Evolutionary conservation across 1,140 invertebrate genomes (phyloP).

Genomic region (Mercenaria mercenaria): DNA sequence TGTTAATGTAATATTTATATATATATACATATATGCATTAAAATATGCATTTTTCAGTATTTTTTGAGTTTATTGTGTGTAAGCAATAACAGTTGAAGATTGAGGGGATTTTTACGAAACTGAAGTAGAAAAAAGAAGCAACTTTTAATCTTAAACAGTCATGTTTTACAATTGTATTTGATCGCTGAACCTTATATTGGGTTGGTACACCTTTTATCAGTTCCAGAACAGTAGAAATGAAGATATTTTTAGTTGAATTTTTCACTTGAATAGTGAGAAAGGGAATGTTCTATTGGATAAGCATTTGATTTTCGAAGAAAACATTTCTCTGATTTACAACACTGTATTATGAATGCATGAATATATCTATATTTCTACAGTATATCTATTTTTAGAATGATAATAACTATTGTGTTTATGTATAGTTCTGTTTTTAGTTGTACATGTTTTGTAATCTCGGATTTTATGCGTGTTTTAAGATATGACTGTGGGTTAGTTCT

Average conservation of each 20-base stretch:
- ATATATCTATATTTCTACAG: constrained; percentile 34
- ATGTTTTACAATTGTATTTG: no score
- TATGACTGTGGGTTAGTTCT: background rate
- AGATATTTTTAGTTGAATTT: no score
- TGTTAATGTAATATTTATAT: constrained; percentile 15
- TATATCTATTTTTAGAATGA: constrained; percentile 28
- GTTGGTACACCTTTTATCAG: no score
- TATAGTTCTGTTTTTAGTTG: constrained; percentile 4
- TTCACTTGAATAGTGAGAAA: no score
- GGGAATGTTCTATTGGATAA: no score
- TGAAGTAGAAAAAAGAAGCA: no score
- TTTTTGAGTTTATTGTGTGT: background rate
- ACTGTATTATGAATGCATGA: constrained; percentile 14
- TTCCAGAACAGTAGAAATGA: no score
- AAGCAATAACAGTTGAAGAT: background rate
- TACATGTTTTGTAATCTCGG: constrained; percentile 1
- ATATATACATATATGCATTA: constrained; percentile 1
- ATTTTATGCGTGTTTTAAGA: background rate
- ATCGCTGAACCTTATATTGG: no score
- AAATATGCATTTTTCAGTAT: constrained; percentile 16
- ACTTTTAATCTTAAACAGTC: no score
- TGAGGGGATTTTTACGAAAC: no score
- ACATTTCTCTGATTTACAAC: no score
- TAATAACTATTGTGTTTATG: background rate
- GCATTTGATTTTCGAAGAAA: background rate